Base-by-base conservation (phyloP, 2,797 vertebrate genomes). In the Clarias platycephalus region DNA sequence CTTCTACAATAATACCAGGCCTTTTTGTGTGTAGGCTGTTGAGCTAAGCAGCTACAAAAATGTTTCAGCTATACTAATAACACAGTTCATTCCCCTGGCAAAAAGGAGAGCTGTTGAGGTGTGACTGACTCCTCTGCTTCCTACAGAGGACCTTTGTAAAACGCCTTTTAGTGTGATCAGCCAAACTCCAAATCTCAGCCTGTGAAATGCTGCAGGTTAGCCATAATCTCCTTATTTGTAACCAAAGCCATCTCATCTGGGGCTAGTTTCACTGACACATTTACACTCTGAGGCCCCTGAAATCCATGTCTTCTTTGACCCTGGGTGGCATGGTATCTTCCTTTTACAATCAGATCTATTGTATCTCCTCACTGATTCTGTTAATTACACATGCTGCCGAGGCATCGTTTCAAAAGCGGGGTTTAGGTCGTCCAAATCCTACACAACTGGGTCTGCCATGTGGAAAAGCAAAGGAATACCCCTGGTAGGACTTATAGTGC, bases 141-240 rank as follows among this genome's bases (percentile, higher is more conserved):
- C 22, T 79, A 86, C 86, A 87, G 84, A 86, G 31, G 83, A 86
- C 83, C 70, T 89, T 88, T 86, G 77, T 87, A 63, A 87, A 91
- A 75, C 64, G 57, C 82, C 44, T 87, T 90, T 91, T 90, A 91
- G 86, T 90, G 87, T 90, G 82, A 85, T 85, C 84, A 88, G 90
- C 90, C 89, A 89, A 66, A 84, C 83, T 85, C 88, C 87, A 90
- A 90, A 92, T 93, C 91, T 79, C 86, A 80, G 91, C 91, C 90
- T 90, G 90, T 85, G 87, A 92, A 88, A 91, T 91, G 90, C 90
- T 92, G 92, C 86, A 80, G 87, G 88, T 92, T 93, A 90, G 91
- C 93, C 91, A 88, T 95, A 94, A 94, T 94, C 93, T 93, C 91
- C 93, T 94, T 91, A 95, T 94, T 94, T 94, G 92, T 92, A 93